Base-by-base conservation (phyloP, 2,888 invertebrate genomes). In the Acronicta leporina region DNA sequence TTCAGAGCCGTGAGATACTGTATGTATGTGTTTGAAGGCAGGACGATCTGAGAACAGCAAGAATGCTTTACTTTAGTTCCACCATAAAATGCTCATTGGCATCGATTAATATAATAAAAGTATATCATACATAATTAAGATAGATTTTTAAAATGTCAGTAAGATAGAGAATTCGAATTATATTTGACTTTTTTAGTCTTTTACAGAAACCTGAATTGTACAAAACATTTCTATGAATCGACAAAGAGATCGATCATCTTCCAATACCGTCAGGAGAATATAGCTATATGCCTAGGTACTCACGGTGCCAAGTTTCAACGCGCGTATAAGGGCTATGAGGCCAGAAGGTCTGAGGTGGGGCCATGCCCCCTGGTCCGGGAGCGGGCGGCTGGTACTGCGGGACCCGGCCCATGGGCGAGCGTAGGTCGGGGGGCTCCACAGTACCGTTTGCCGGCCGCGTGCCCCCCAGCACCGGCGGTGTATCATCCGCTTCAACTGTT, bases 301-400 rank as follows among this genome's bases (percentile, higher is more conserved):
- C 72, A 94, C 94, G 89, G 64, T 89, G 86, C 92, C 92, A 91
- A 38, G 78, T 68, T 51, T 93, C 92, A 42, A 92, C 86, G 63
- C 87, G 85, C 3, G 87, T 86, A 63, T 90, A 83, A 10, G 89
- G 86, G 56, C 88, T 87, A 75, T 92, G 88, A 1, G 92, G 87
- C 63, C 92, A 89, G 72, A 88, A 92, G 38, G 92, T 85, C 13
- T 80, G 92, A 71, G 78, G 85, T 68, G 69, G 95, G 67, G 73
- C 44, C 66, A 89, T 80, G 66, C 89, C 79, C 69, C 95, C 95
- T 84, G 65, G 91, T 84, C 75, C 96, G 84, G 68, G 95, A 30
- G 68, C 95, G 90, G 78, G 95, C 87, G 81, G 95, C 77, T 95
- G 95, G 76, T 94, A 92, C 0, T 94, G 94, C 2, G 94, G 90